phyloP scores from a whole-genome alignment of 1,140 invertebrate species.

The Rhyzopertha dominica region DNA sequence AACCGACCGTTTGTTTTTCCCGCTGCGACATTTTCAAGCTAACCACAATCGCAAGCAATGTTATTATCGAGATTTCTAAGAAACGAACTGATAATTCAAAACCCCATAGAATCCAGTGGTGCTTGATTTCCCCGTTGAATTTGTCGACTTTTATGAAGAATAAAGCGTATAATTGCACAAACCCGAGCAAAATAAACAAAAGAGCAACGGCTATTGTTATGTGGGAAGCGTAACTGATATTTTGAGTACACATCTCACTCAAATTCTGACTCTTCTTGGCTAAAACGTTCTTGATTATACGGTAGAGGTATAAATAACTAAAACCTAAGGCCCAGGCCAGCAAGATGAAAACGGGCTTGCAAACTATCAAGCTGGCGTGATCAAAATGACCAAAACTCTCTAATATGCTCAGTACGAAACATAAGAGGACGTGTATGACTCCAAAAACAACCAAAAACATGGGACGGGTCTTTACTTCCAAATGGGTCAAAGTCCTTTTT shows the following conservation, averaged over 20 bases:
- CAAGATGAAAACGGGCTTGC: constrained; percentile 76
- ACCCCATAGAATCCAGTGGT: constrained; percentile 82
- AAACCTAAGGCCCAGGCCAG: constrained; percentile 73
- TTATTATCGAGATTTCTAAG: constrained; percentile 77
- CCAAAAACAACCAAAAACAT: constrained; percentile 69
- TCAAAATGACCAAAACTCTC: constrained; percentile 52
- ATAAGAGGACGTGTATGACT: constrained; percentile 67
- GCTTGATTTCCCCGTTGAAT: constrained; percentile 46
- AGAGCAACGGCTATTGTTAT: constrained; percentile 80
- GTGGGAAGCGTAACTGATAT: constrained; percentile 73
- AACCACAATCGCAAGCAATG: constrained; percentile 75
- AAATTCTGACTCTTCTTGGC: constrained; percentile 63
- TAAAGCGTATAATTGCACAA: constrained; percentile 77
- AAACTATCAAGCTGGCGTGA: constrained; percentile 48
- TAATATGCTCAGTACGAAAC: constrained; percentile 73
- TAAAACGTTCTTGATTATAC: constrained; percentile 58
- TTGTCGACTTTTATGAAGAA: constrained; percentile 60
- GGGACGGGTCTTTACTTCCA: constrained; percentile 66
- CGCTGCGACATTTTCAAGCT: constrained; percentile 60
- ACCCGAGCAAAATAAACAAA: constrained; percentile 73
- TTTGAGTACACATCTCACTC: constrained; percentile 58
- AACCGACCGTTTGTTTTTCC: constrained; percentile 58
- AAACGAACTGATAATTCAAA: constrained; percentile 79
- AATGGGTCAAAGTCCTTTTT: constrained; percentile 63
- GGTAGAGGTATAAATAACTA: constrained; percentile 79